Evolutionary conservation across 2,888 invertebrate species (phyloP).

Genomic region (Nesidiocoris tenuis): DNA sequence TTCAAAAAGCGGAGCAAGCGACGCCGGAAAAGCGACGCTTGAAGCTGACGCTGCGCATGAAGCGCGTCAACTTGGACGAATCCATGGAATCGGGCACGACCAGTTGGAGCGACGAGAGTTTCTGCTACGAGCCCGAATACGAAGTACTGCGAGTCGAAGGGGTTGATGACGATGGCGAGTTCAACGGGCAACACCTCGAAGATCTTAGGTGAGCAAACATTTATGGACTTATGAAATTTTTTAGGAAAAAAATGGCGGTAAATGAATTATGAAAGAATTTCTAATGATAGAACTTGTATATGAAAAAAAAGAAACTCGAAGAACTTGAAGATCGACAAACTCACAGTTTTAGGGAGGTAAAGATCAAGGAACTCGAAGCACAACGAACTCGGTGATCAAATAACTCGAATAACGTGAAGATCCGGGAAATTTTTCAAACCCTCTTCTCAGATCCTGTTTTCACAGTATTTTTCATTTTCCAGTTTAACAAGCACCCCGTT

Average conservation of each 20-base stretch:
- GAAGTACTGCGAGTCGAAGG: constrained; percentile 80
- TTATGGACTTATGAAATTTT: too few relatives aligned
- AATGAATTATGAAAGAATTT: too few relatives aligned
- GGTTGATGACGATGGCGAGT: constrained; percentile 55
- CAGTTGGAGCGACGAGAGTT: constrained; percentile 63
- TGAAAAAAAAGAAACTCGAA: too few relatives aligned
- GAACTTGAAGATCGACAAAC: too few relatives aligned
- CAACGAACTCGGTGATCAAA: too few relatives aligned
- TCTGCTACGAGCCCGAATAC: constrained; percentile 69
- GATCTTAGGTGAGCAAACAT: neutral
- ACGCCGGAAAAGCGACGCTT: constrained; percentile 45
- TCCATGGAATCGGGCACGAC: constrained; percentile 74
- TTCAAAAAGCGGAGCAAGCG: constrained; percentile 28
- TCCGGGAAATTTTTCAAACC: too few relatives aligned
- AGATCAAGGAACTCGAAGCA: too few relatives aligned
- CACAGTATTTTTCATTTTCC: neutral
- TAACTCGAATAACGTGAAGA: too few relatives aligned
- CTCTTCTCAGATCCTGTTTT: too few relatives aligned
- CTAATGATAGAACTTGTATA: too few relatives aligned
- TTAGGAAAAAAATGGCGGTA: too few relatives aligned
- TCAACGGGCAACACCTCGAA: neutral
- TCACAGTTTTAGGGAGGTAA: too few relatives aligned
- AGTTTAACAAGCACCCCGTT: neutral
- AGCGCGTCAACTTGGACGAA: constrained; percentile 81
- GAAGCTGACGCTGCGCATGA: constrained; percentile 74